Evolutionary conservation across 2,888 invertebrate species (phyloP), one percentile per base, ranked within the genome.

Genomic region (Rhopalosiphum nymphaeae): DNA sequence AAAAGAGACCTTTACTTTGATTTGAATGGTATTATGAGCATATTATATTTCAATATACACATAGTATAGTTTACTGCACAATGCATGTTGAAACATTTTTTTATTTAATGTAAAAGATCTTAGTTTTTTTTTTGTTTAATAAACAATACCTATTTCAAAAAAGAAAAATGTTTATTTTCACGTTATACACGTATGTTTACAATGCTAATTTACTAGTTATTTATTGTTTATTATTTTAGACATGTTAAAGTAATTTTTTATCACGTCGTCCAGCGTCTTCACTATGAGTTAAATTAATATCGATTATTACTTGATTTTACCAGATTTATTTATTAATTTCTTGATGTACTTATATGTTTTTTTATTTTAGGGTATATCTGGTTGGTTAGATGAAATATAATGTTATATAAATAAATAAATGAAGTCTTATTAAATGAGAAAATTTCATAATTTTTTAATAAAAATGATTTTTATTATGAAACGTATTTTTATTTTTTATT

Each of bases 171-270:
- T 89, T 89, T 44, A 89, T 61, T 89, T 89, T 42, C 7, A 44
- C 5, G 3, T 42, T 29, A 57, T 89, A 13, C 21, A n/a, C n/a
- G n/a, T 49, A 11, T 42, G 26, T 85, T 57, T 42, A 89, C 56
- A 89, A 89, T 57, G 16, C 9, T 44, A 9, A 57, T 44, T 89
- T 57, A 89, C 57, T 29, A 1, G 89, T 57, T 44, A 21, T 89
- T 89, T 88, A 36, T 89, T 57, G 44, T 90, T 90, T 44, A n/a
- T 67, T 67, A 36, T 67, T 78, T n/a, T 44, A 61, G 21, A 61
- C 61, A 29, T 89, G 61, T 46, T 61, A n/a, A 61, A n/a, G 29
- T 2, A 89, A 7, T 46, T 61, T 61, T 89, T n/a, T 25, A 90
- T 67, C 21, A 44, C 1, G 11, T 7, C 5, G 7, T 44, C 10